phyloP scores from a whole-genome alignment of 2,888 invertebrate species.

The Alsophila aescularia region DNA sequence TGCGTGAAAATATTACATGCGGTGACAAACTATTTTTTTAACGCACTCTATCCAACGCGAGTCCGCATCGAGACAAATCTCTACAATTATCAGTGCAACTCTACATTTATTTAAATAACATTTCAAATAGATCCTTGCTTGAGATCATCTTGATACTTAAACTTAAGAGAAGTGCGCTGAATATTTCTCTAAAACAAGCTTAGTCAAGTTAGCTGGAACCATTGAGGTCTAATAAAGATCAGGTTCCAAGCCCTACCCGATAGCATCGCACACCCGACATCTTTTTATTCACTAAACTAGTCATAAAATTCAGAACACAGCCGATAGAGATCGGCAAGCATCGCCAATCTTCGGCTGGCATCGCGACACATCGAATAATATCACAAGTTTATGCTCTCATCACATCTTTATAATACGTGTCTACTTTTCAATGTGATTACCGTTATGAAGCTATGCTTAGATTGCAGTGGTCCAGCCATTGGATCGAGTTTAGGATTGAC shows the following conservation, averaged over 20 bases:
- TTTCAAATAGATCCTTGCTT: not conserved
- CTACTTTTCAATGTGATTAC: constrained; percentile 44
- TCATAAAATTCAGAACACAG: constrained; percentile 60
- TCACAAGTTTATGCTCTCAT: constrained; percentile 67
- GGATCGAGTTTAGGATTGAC: constrained; percentile 27
- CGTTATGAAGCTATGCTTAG: constrained; percentile 40
- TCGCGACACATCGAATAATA: constrained; percentile 67
- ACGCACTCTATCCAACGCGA: too few species aligned
- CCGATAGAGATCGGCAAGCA: constrained; percentile 56
- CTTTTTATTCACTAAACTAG: constrained; percentile 53
- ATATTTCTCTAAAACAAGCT: constrained; percentile 4
- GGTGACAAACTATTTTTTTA: too few species aligned
- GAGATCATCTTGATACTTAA: not conserved
- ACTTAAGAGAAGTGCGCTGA: not conserved
- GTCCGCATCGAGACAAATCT: too few species aligned
- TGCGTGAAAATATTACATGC: too few species aligned
- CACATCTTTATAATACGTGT: constrained; percentile 51
- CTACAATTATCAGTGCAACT: too few species aligned
- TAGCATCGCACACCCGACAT: constrained; percentile 32
- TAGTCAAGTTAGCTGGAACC: constrained; percentile 9
- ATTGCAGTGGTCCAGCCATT: constrained; percentile 40
- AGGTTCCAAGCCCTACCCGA: constrained; percentile 20
- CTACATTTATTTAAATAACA: too few species aligned
- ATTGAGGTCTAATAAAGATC: constrained; percentile 17
- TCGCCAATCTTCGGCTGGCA: constrained; percentile 59